Evolutionary conservation across 2,888 invertebrate genomes (phyloP).

Genomic region (Invenusta paracnida): DNA sequence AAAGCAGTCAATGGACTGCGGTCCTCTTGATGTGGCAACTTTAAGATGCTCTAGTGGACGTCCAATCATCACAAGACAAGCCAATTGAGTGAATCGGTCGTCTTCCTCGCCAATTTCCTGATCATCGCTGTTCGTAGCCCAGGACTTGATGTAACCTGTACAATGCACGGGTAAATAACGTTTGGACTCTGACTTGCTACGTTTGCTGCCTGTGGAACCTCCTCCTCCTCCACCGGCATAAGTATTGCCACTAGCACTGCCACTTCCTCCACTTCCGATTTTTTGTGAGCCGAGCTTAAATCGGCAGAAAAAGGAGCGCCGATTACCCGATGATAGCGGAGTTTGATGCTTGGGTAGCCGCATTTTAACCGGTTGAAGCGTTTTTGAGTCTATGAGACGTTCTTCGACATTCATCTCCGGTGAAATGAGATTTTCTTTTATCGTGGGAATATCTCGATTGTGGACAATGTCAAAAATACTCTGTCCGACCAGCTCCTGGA

Average conservation of each 20-base stretch:
- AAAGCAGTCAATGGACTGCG: not conserved
- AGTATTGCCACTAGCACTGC: no score
- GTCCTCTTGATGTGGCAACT: no score
- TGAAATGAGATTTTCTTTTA: slow-evolving; percentile 86
- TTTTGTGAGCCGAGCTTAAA: not conserved
- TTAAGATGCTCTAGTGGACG: not conserved
- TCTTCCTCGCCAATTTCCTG: not conserved
- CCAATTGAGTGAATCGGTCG: not conserved
- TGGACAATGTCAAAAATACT: slow-evolving; percentile 89
- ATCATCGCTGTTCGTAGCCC: not conserved
- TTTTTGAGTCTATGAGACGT: not conserved
- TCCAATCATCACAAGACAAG: slow-evolving; percentile 1
- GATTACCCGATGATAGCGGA: not conserved
- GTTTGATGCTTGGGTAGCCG: not conserved
- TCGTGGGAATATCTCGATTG: slow-evolving; percentile 86
- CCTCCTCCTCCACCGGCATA: not conserved
- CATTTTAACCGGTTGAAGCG: not conserved
- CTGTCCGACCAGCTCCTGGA: slow-evolving; percentile 72
- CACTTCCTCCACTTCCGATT: no score
- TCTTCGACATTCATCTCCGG: slow-evolving; percentile 65
- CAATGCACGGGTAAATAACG: not conserved
- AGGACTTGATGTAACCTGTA: slow-evolving; percentile 8
- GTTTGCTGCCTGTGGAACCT: not conserved
- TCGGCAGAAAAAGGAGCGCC: not conserved
- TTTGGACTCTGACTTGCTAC: not conserved